Conservation (phyloP, 2,888 invertebrate species). For the Cantharis rufa region DNA sequence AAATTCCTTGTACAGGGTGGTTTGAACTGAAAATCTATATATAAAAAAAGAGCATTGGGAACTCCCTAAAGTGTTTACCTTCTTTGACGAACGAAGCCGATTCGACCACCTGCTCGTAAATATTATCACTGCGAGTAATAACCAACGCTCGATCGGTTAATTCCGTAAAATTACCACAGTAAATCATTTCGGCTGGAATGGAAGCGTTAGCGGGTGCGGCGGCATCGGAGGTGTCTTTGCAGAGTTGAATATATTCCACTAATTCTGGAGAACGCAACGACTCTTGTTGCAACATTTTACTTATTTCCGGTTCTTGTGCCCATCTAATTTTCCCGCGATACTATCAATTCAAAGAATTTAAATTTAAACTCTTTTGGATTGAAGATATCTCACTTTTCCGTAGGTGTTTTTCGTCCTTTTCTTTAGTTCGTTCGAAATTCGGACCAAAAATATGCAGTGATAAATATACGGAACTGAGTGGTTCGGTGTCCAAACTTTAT, state of each 20-base stretch:
- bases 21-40: constrained; percentile 58
- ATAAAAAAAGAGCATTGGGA: too few relatives aligned
- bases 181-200: constrained; percentile 36
- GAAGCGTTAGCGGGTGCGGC: neutral
- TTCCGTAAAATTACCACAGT: constrained; percentile 43
- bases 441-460: constrained; percentile 44
- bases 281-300: constrained; percentile 35
- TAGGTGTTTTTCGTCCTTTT: constrained; percentile 44
- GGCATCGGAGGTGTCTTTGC: constrained; percentile 2
- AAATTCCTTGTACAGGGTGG: constrained; percentile 62
- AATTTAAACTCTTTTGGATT: neutral
- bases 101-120: constrained; percentile 44
- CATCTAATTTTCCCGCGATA: constrained; percentile 49
- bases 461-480: constrained; percentile 30
- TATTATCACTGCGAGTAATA: constrained; percentile 35
- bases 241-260: constrained; percentile 37
- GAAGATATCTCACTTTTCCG: constrained; percentile 42
- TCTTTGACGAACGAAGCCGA: constrained; percentile 44
- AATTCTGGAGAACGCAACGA: constrained; percentile 47
- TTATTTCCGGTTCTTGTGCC: constrained; percentile 44
- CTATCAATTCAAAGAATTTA: constrained; percentile 29
- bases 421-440: constrained; percentile 40
- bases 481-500: constrained; percentile 45
- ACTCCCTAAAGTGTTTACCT: constrained; percentile 38
- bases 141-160: constrained; percentile 43